Base-by-base conservation (phyloP, 2,797 vertebrate genomes). In the Nannoperca australis region DNA sequence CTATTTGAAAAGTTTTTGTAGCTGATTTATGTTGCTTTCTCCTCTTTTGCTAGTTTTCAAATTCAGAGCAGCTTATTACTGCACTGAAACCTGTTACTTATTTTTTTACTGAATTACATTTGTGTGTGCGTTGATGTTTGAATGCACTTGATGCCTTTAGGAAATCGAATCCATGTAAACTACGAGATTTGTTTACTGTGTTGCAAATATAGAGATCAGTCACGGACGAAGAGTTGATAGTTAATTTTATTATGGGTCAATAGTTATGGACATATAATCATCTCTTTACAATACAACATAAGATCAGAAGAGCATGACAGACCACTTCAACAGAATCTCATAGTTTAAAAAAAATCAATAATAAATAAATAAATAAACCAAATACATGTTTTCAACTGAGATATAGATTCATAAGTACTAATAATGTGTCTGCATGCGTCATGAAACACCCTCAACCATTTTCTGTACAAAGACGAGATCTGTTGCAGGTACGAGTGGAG, bases 391-490 rank as follows among this genome's bases (percentile, higher is more conserved):
- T 87, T 89, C 55, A 94, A 95, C 93, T 93, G 74, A 92, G 76
- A 93, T 93, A 92, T 92, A 93, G 85, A 90, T 90, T 88, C 64
- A 79, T 91, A 90, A 83, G 77, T 92, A 91, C 73, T 93, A 88
- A 87, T 91, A 92, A 88, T 84, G 89, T 93, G 90, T 93, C 87
- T 89, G 94, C 95, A 96, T 95, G 95, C 94, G 60, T 92, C 78
- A 84, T 84, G 78, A 86, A 91, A 88, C 63, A 90, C 73, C 73
- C 69, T 93, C 70, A 78, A 85, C 83, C 69, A 83, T 87, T 82
- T 84, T 88, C 88, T 95, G 89, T 95, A 94, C 94, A 95, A 93
- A 94, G 91, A 94, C 86, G 84, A 85, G 74, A 87, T 86, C 15
- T 70, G 83, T 88, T 30, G 79, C 86, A 90, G 88, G 81, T 87